A percentile compares a stretch with the other conserved stretches of the same genome.
These are phyloP conservation scores for Chymomyza procnemis DNA, from an alignment of 2,888 invertebrate genomes.

Conservation along the genomic window DNA sequence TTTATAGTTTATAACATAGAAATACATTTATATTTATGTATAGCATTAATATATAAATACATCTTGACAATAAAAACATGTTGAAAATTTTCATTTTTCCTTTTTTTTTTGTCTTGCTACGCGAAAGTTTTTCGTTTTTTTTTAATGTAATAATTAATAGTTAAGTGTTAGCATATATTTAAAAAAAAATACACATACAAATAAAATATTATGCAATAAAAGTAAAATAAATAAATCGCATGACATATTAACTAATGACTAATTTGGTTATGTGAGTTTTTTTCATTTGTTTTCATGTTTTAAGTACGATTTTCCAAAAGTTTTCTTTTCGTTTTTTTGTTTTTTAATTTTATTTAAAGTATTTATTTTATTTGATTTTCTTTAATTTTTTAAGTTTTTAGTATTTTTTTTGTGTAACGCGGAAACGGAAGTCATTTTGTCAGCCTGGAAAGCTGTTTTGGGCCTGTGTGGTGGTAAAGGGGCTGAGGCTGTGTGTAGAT, in stretches of 20 bases:
- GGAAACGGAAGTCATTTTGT: conserved; percentile 70
- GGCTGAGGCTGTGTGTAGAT: conserved; percentile 8
- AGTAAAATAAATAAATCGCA: conserved; percentile 56
- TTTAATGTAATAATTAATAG: conserved; percentile 36
- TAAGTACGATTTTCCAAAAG: conserved; percentile 51
- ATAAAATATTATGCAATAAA: conserved; percentile 17
- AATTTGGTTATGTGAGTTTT: conserved; percentile 66
- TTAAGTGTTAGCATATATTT: conserved; percentile 30
- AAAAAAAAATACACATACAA: neutral
- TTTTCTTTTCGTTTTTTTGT: conserved; percentile 9
- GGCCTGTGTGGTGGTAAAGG: conserved; percentile 10
- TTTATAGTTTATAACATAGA: conserved; percentile 8
- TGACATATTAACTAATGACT: conserved; percentile 67
- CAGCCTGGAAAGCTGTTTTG: conserved; percentile 41
- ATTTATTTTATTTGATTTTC: conserved; percentile 13
- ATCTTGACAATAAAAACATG: conserved; percentile 24
- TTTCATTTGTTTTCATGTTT: conserved; percentile 22
- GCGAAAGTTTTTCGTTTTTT: conserved; percentile 6
- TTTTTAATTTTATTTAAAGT: neutral
- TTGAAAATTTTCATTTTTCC: conserved; percentile 2
- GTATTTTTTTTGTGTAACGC: conserved; percentile 32
- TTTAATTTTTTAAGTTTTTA: conserved; percentile 12
- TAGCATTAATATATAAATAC: conserved; percentile 28
- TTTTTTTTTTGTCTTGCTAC: conserved; percentile 11
- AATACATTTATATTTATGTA: conserved; percentile 6